Conservation (phyloP, 2,888 invertebrate genomes). For the Eilema depressum region DNA sequence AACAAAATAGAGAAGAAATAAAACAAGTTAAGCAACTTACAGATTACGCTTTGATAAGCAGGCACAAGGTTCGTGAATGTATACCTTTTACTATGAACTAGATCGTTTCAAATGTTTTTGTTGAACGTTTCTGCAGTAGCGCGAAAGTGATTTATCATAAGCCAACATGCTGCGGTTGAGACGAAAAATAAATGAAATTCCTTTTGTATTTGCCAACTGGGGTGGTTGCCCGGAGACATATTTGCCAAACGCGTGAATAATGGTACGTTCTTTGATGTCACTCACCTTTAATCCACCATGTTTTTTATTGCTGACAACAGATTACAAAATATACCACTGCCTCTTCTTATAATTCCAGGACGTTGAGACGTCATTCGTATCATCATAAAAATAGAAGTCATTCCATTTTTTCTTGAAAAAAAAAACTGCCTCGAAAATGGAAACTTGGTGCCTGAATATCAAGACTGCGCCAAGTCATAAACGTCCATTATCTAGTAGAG, state of each 20-base stretch:
- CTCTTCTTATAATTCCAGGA: slow-evolving; percentile 26
- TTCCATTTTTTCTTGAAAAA: background rate
- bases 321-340: slow-evolving; percentile 29
- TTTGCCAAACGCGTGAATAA: slow-evolving; percentile 82
- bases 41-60: slow-evolving; percentile 51
- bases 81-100: slow-evolving; percentile 71
- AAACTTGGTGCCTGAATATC: slow-evolving; percentile 36
- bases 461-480: slow-evolving; percentile 42
- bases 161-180: slow-evolving; percentile 82
- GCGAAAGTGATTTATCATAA: slow-evolving; percentile 84
- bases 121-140: slow-evolving; percentile 65
- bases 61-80: slow-evolving; percentile 66
- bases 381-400: slow-evolving; percentile 10
- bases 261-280: slow-evolving; percentile 62
- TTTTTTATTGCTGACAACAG: slow-evolving; percentile 54
- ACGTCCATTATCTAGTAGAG: slow-evolving; percentile 45
- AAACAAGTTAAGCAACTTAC: slow-evolving; percentile 28
- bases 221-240: slow-evolving; percentile 68
- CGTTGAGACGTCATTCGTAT: slow-evolving; percentile 17
- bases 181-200: slow-evolving; percentile 83
- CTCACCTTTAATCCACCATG: slow-evolving; percentile 48
- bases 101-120: slow-evolving; percentile 74
- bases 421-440: slow-evolving; percentile 23
- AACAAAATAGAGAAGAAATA: background rate
- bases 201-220: slow-evolving; percentile 79